phyloP scores from a whole-genome alignment of 2,888 invertebrate genomes.

The Fabriciana adippe region DNA sequence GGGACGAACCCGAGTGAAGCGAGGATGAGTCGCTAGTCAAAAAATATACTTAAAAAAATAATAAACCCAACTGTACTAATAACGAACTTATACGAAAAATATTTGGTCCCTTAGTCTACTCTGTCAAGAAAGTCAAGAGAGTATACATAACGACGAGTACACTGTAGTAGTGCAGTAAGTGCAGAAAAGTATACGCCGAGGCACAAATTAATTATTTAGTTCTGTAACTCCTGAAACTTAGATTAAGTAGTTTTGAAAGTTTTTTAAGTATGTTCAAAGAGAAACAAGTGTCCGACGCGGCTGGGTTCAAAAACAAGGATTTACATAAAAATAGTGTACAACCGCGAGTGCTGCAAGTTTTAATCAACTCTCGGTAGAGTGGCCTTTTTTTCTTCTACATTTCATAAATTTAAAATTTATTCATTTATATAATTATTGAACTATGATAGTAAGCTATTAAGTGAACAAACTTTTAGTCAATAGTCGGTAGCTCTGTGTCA shows the following conservation, averaged over 20 bases:
- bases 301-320: slow-evolving; percentile 13
- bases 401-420: not conserved
- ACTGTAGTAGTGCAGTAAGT: not conserved
- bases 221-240: slow-evolving; percentile 26
- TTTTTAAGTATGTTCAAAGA: slow-evolving; percentile 3
- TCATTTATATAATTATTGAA: no score
- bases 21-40: no score
- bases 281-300: slow-evolving; percentile 22
- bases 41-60: no score
- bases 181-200: slow-evolving; percentile 27
- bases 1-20: no score
- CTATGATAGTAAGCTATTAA: no score
- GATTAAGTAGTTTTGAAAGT: slow-evolving; percentile 28
- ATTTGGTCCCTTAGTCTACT: not conserved
- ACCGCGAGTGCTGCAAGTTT: not conserved
- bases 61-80: no score
- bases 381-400: slow-evolving; percentile 11
- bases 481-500: no score
- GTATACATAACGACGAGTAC: not conserved
- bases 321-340: slow-evolving; percentile 18
- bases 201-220: slow-evolving; percentile 36
- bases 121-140: not conserved
- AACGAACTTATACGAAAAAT: no score
- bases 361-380: slow-evolving; percentile 1
- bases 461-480: no score